A percentile compares a stretch with the other conserved stretches of the same genome.
Conservation (phyloP, 2,113 vertebrate species). For the Serilophus lunatus region DNA sequence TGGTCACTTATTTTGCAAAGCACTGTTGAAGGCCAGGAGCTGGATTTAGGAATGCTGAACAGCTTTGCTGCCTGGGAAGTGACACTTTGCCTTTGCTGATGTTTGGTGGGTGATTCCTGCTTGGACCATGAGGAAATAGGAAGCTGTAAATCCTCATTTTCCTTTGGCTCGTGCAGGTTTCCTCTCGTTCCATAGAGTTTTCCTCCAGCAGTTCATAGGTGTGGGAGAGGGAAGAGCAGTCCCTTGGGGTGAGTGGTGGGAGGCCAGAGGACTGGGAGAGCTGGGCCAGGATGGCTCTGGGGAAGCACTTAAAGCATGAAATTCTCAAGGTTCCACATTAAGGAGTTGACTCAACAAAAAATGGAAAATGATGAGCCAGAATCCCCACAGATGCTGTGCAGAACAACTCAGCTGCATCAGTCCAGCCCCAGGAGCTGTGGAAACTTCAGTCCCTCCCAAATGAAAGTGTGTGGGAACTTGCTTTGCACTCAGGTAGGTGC, state of each 20-base stretch:
- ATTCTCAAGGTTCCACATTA: neutral
- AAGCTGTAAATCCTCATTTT: neutral
- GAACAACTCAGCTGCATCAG: neutral
- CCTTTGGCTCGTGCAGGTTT: neutral
- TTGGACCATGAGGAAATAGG: neutral
- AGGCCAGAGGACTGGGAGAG: neutral
- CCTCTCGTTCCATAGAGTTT: neutral
- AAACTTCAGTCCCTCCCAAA: neutral
- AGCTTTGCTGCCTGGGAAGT: neutral
- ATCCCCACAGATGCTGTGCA: neutral
- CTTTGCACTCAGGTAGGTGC: slow-evolving; percentile 52
- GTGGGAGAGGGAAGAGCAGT: neutral
- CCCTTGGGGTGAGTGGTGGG: neutral
- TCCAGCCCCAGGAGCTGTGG: neutral
- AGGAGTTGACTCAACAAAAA: slow-evolving; percentile 4
- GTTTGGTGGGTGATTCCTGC: neutral
- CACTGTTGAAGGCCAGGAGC: neutral
- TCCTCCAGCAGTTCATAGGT: fast-evolving
- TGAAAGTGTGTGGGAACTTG: slow-evolving; percentile 43
- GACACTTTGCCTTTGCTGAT: neutral
- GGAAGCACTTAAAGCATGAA: neutral
- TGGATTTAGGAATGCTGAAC: neutral
- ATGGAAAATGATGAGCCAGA: neutral
- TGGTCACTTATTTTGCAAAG: neutral
- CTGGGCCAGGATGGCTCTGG: neutral